These are phyloP conservation scores for Diadema setosum DNA, from an alignment of 35 echinoderm and acorn worm species.

Conservation along the genomic window DNA sequence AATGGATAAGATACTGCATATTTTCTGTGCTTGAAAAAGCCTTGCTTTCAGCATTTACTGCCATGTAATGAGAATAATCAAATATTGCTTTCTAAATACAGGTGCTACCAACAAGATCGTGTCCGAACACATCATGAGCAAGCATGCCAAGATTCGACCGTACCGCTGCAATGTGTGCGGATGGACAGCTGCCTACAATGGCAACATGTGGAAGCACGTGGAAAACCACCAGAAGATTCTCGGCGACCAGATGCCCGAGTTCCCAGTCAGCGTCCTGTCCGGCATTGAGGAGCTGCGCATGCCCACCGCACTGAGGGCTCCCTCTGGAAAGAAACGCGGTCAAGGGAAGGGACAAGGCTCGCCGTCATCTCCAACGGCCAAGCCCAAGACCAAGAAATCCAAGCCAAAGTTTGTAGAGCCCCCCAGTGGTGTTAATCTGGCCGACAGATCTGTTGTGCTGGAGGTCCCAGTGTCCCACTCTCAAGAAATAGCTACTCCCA, in stretches of 20 bases:
- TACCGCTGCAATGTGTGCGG: slow-evolving; percentile 69
- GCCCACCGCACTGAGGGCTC: background rate
- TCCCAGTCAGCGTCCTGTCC: slow-evolving; percentile 8
- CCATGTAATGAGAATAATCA: too few species aligned
- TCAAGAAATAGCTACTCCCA: background rate
- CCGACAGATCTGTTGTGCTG: background rate
- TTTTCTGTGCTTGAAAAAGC: too few species aligned
- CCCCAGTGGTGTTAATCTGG: background rate
- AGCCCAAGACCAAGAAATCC: background rate
- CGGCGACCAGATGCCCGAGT: slow-evolving; percentile 2
- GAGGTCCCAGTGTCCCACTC: background rate
- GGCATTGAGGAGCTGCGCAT: background rate
- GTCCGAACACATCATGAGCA: slow-evolving; percentile 89
- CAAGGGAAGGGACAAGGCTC: background rate
- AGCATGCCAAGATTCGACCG: slow-evolving; percentile 63
- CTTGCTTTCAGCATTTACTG: too few species aligned
- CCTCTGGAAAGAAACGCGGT: background rate
- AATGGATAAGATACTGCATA: too few species aligned
- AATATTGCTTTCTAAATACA: too few species aligned
- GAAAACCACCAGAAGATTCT: slow-evolving; percentile 56
- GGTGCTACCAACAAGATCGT: slow-evolving; percentile 93
- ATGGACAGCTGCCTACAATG: slow-evolving; percentile 80
- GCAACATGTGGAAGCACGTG: slow-evolving; percentile 96
- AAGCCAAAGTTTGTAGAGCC: background rate
- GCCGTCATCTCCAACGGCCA: background rate